Evolutionary conservation across 2,888 invertebrate genomes (phyloP).

Genomic region (Campopleginae sp.): DNA sequence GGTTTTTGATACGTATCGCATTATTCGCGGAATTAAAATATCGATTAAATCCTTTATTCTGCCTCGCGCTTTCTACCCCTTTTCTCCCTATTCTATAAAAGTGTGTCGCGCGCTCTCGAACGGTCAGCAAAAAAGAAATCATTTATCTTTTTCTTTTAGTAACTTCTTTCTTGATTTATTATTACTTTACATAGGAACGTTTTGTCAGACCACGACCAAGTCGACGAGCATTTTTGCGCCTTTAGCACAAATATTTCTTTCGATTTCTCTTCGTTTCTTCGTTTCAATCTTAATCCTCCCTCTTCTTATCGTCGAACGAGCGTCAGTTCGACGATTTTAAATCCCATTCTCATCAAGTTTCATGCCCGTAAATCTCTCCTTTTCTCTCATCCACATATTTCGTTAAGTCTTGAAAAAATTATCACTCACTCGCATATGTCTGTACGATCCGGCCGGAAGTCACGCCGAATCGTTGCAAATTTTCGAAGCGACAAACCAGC

Average conservation of each 20-base stretch:
- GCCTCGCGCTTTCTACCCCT: not conserved
- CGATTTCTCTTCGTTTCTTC: constrained; percentile 28
- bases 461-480: constrained; percentile 47
- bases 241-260: constrained; percentile 43
- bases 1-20: constrained; percentile 1
- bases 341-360: constrained; percentile 31
- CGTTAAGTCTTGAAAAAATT: constrained; percentile 55
- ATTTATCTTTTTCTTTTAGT: constrained; percentile 65
- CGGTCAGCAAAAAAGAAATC: constrained; percentile 59
- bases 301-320: constrained; percentile 66
- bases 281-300: constrained; percentile 60
- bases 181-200: constrained; percentile 84
- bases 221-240: constrained; percentile 69
- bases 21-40: not conserved
- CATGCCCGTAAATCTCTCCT: constrained; percentile 28
- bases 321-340: constrained; percentile 47
- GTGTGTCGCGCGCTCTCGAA: constrained; percentile 70
- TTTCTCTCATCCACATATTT: constrained; percentile 51
- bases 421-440: constrained; percentile 33
- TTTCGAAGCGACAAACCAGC: constrained; percentile 17
- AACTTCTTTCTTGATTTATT: constrained; percentile 77
- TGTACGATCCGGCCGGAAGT: constrained; percentile 59
- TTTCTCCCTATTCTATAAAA: constrained; percentile 59
- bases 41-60: not conserved
- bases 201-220: constrained; percentile 78